A percentile compares a stretch with the other conserved stretches of the same genome.
Evolutionary conservation across 2,113 vertebrate genomes (phyloP).

Genomic region (Ceyx margarethae): DNA sequence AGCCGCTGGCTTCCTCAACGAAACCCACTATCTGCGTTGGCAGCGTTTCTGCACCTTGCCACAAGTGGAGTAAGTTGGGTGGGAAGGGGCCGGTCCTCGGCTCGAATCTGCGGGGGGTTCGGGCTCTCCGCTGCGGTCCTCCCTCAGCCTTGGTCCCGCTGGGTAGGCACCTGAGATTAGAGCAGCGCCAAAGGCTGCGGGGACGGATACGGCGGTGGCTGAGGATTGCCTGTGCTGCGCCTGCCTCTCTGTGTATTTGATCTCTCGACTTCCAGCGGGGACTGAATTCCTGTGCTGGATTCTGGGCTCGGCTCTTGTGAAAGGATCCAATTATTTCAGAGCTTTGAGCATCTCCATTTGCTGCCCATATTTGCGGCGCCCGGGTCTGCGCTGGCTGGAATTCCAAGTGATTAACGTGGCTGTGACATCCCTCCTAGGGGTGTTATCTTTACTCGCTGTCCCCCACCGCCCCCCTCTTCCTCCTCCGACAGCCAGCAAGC

Average conservation of each 20-base stretch:
- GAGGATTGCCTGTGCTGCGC: conserved; percentile 19
- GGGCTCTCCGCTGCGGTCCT: background rate
- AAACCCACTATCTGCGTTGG: background rate
- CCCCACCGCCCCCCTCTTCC: conserved; percentile 55
- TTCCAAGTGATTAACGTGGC: conserved; percentile 62
- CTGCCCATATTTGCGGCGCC: conserved; percentile 53
- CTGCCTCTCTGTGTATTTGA: conserved; percentile 18
- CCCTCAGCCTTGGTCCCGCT: background rate
- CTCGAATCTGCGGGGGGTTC: background rate
- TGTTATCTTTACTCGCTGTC: conserved; percentile 64
- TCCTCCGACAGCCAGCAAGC: conserved; percentile 28
- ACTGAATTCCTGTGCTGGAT: conserved; percentile 65
- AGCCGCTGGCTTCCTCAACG: background rate
- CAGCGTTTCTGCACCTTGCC: conserved; percentile 46
- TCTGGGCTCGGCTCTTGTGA: conserved; percentile 51
- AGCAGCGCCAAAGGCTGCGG: background rate
- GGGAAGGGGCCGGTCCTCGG: background rate
- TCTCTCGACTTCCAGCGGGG: conserved; percentile 48
- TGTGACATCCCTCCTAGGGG: conserved; percentile 66
- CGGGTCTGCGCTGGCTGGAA: conserved; percentile 34
- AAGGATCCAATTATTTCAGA: conserved; percentile 66
- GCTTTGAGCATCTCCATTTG: conserved; percentile 68
- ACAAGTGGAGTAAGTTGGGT: conserved; percentile 51
- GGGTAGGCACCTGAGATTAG: conserved; percentile 27
- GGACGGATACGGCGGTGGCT: background rate